Conservation (phyloP, 2,797 vertebrate genomes). For the Paguma larvata region DNA sequence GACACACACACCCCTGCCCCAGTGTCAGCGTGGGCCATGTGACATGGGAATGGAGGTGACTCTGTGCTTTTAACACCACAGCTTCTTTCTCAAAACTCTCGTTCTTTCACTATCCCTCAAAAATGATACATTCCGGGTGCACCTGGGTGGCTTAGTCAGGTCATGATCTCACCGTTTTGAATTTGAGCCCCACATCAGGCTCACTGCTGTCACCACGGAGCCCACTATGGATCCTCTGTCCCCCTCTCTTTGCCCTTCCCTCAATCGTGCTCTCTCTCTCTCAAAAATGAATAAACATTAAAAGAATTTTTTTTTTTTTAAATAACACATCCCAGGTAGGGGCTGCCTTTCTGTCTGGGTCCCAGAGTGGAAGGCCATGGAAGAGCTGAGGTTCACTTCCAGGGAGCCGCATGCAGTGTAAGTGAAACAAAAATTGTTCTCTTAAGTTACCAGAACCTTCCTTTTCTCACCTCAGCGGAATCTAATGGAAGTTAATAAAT, state of each 20-base stretch:
- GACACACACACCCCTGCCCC: fast-evolving
- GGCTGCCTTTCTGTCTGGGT: not conserved
- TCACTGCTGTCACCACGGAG: too few relatives aligned
- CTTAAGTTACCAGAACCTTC: not conserved
- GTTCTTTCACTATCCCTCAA: not conserved
- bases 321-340: too few relatives aligned
- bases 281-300: too few relatives aligned
- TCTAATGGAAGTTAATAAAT: not conserved
- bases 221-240: too few relatives aligned
- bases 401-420: fast-evolving
- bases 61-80: not conserved
- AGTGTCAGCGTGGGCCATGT: not conserved
- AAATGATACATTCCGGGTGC: not conserved
- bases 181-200: too few relatives aligned
- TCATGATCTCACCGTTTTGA: too few relatives aligned
- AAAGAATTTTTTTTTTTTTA: too few relatives aligned
- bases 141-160: too few relatives aligned
- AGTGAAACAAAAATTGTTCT: not conserved
- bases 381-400: not conserved
- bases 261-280: too few relatives aligned
- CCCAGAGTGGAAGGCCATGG: too few relatives aligned
- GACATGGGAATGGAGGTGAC: not conserved
- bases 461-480: not conserved
- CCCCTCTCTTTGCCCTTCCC: too few relatives aligned
- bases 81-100: not conserved